phyloP scores from a whole-genome alignment of 2,113 vertebrate genomes.

The Eulemur rufifrons region DNA sequence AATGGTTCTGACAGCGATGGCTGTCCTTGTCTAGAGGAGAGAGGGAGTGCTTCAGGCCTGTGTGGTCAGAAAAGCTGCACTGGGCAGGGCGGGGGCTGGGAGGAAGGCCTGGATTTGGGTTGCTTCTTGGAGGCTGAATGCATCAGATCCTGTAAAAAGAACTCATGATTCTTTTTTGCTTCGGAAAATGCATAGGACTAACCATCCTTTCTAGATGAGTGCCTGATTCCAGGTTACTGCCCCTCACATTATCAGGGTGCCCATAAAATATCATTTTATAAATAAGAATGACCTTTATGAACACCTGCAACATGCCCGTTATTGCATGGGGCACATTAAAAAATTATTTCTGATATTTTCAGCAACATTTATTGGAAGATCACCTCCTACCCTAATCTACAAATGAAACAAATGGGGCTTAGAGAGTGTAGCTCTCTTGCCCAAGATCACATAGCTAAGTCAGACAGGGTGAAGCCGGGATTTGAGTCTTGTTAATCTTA shows the following conservation, averaged over 20 bases:
- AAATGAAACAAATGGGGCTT: neutral
- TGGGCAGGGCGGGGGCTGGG: neutral
- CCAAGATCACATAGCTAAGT: neutral
- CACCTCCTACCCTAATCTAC: neutral
- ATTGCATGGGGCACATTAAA: neutral
- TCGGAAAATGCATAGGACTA: slow-evolving; percentile 16
- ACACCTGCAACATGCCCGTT: neutral
- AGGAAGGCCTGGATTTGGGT: neutral
- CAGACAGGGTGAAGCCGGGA: neutral
- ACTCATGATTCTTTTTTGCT: neutral
- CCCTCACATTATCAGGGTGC: neutral
- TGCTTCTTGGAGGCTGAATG: slow-evolving; percentile 1
- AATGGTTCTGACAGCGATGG: neutral
- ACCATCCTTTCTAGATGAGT: neutral
- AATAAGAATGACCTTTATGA: neutral
- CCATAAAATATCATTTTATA: neutral
- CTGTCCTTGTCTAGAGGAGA: neutral
- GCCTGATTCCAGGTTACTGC: neutral
- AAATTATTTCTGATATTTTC: neutral
- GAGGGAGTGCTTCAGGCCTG: neutral
- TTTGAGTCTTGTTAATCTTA: neutral
- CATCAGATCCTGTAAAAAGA: neutral
- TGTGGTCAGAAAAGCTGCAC: neutral
- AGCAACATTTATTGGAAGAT: neutral
- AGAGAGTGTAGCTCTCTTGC: neutral